Evolutionary conservation across 2,888 invertebrate genomes (phyloP).

Genomic region (Cacoxenus indagator): DNA sequence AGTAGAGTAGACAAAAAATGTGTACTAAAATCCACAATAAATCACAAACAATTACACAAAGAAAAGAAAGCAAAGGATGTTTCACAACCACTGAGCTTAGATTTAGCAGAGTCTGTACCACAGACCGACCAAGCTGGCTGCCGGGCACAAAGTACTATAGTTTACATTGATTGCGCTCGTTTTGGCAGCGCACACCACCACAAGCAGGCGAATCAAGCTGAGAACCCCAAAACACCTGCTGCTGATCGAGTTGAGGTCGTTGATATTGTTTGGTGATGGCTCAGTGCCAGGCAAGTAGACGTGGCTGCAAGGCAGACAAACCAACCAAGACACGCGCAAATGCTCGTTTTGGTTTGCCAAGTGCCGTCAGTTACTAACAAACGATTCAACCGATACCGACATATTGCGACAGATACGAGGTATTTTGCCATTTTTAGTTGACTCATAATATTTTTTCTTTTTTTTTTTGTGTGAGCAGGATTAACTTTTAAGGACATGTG

Average conservation of each 20-base stretch:
- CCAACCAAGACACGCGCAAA: not conserved
- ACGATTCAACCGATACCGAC: not conserved
- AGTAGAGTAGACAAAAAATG: conserved; percentile 24
- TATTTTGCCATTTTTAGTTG: not conserved
- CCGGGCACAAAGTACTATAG: not conserved
- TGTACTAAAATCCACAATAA: conserved; percentile 44
- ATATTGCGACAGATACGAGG: conserved; percentile 8
- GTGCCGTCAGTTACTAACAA: not conserved
- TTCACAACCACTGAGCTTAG: too few relatives aligned
- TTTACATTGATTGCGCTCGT: not conserved
- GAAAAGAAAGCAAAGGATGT: not conserved
- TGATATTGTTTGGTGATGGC: not conserved
- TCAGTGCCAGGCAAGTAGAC: not conserved
- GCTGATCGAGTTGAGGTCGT: conserved; percentile 28
- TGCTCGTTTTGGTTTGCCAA: not conserved
- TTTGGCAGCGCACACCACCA: not conserved
- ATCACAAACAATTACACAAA: conserved; percentile 39
- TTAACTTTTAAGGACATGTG: conserved; percentile 3
- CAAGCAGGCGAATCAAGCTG: conserved; percentile 15
- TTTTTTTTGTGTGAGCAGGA: not conserved
- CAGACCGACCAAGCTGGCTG: not conserved
- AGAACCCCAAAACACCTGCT: conserved; percentile 51
- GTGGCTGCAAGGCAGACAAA: not conserved
- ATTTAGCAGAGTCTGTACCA: not conserved
- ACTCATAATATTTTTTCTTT: not conserved